Evolutionary conservation across 2,113 vertebrate genomes (phyloP).

Genomic region (Tragulus kanchil): DNA sequence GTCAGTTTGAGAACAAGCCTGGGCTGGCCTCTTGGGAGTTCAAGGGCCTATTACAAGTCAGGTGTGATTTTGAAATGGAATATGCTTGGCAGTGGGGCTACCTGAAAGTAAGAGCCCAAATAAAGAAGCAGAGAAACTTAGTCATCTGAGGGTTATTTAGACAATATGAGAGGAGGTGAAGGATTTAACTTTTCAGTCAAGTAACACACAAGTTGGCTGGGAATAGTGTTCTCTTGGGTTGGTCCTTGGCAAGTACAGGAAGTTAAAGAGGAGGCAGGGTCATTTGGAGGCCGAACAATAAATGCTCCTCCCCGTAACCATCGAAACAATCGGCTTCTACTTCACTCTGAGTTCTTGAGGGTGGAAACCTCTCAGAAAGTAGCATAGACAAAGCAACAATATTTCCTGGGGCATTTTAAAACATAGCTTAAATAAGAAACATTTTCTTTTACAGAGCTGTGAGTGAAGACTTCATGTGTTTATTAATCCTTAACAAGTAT

Average conservation of each 20-base stretch:
- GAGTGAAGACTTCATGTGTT: not conserved
- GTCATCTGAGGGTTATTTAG: not conserved
- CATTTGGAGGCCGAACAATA: not conserved
- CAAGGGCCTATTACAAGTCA: not conserved
- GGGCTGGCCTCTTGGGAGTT: not conserved
- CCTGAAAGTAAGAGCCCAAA: not conserved
- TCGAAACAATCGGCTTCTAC: not conserved
- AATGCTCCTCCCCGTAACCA: not conserved
- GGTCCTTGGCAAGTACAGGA: not conserved
- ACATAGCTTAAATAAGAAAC: not conserved
- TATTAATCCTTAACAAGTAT: not conserved
- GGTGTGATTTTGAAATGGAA: not conserved
- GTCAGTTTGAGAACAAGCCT: not conserved
- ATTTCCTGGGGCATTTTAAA: not conserved
- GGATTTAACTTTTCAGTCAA: not conserved
- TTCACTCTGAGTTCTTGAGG: not conserved
- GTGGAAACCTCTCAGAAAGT: not conserved
- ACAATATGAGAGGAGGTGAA: not conserved
- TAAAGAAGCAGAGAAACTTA: not conserved
- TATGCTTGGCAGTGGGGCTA: not conserved
- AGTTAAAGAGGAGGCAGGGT: not conserved
- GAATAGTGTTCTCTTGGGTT: not conserved
- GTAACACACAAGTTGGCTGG: not conserved
- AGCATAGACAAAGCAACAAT: not conserved
- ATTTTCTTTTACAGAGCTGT: not conserved